Conservation (phyloP, 2,888 invertebrate genomes). For the Andrena hattorfiana region DNA sequence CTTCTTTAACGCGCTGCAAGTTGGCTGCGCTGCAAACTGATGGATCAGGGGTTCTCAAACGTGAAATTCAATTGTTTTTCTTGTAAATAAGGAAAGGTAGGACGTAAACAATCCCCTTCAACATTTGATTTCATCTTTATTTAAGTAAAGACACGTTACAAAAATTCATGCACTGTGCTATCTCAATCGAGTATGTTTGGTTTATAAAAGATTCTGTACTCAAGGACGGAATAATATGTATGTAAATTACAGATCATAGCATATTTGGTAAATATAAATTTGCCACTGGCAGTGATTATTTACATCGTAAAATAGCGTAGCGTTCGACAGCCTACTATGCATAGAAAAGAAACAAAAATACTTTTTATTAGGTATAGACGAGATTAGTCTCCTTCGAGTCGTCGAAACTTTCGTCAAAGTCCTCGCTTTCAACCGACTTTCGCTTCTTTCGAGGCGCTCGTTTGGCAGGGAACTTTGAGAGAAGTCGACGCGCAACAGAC, state of each 20-base stretch:
- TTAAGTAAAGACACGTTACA: constrained; percentile 49
- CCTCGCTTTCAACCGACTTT: neutral
- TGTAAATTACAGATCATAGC: constrained; percentile 18
- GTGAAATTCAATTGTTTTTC: neutral
- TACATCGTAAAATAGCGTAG: constrained; percentile 14
- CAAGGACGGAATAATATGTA: constrained; percentile 17
- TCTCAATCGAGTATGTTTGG: neutral
- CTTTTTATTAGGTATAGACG: neutral
- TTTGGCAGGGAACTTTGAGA: neutral
- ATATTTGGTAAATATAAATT: constrained; percentile 5
- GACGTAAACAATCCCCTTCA: neutral
- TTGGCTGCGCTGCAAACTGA: constrained; percentile 1
- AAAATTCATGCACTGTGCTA: constrained; percentile 29
- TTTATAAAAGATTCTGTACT: constrained; percentile 15
- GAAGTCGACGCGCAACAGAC: constrained; percentile 4
- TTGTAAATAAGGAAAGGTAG: neutral
- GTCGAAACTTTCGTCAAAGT: neutral
- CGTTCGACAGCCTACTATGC: constrained; percentile 16
- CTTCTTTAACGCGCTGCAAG: neutral
- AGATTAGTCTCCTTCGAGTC: constrained; percentile 7
- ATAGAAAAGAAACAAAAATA: neutral
- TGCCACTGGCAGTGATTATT: constrained; percentile 30
- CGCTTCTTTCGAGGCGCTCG: neutral
- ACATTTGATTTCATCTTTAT: constrained; percentile 41
- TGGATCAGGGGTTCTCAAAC: neutral